phyloP scores from a whole-genome alignment of 2,888 invertebrate species.

The Spisula solida region DNA sequence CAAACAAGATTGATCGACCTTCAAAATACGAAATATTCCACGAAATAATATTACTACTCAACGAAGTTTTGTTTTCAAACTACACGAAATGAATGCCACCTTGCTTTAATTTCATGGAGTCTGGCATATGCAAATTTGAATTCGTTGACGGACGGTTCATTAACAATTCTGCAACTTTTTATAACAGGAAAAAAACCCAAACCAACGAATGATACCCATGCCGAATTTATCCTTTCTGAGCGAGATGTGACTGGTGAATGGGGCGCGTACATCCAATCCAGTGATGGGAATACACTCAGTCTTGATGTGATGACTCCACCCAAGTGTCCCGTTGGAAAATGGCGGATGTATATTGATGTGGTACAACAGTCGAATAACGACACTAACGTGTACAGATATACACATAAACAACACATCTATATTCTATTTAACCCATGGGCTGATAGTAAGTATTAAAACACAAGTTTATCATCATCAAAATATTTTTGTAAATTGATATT shows the following conservation, averaged over 20 bases:
- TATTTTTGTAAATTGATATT: not conserved
- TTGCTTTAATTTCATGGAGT: too few relatives aligned
- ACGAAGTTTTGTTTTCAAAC: too few relatives aligned
- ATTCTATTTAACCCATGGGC: conserved; percentile 97
- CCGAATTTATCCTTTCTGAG: conserved; percentile 78
- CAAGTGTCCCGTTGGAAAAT: conserved; percentile 78
- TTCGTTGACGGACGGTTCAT: too few relatives aligned
- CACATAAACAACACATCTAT: conserved; percentile 90
- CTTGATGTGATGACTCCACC: conserved; percentile 78
- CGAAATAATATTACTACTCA: too few relatives aligned
- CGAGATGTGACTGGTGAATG: conserved; percentile 74
- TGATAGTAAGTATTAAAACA: conserved; percentile 89
- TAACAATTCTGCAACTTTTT: not conserved
- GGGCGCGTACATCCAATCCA: conserved; percentile 76
- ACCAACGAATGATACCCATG: conserved; percentile 77
- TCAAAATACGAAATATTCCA: too few relatives aligned
- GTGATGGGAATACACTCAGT: conserved; percentile 59
- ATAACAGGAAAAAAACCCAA: conserved; percentile 74
- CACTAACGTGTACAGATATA: conserved; percentile 62
- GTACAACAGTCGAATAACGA: conserved; percentile 65
- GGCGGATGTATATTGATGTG: conserved; percentile 79
- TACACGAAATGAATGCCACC: too few relatives aligned
- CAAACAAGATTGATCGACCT: too few relatives aligned
- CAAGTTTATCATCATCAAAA: not conserved
- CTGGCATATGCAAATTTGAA: too few relatives aligned